phyloP scores from a whole-genome alignment of 2,888 invertebrate species.

The Platycnemis pennipes region DNA sequence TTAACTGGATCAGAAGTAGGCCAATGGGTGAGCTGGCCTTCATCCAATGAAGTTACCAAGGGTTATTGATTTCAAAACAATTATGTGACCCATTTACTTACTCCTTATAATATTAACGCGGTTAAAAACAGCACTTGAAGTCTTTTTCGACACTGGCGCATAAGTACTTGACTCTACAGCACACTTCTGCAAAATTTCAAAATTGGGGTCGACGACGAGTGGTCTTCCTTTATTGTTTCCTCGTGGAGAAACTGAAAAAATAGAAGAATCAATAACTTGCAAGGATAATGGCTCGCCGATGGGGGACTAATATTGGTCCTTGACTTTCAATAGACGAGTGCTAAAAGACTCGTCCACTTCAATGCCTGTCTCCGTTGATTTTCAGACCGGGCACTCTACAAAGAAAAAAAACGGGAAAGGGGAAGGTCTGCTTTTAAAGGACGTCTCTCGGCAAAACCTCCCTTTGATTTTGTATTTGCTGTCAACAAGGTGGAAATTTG shows the following conservation, averaged over 20 bases:
- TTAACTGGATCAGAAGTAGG: neutral
- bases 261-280: too few relatives aligned
- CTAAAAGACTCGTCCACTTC: neutral
- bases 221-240: neutral
- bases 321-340: neutral
- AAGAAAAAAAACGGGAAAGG: neutral
- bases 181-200: neutral
- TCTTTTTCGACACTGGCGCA: neutral
- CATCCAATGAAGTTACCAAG: neutral
- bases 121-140: neutral
- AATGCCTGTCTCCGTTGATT: neutral
- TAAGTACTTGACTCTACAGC: neutral
- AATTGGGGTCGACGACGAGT: neutral
- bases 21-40: neutral
- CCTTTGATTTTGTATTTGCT: slow-evolving; percentile 18
- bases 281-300: neutral
- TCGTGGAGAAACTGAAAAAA: neutral
- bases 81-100: neutral
- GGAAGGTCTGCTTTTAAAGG: neutral
- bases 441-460: neutral
- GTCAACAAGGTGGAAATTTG: neutral
- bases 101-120: neutral
- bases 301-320: neutral
- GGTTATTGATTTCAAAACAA: neutral
- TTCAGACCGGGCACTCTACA: neutral